Conservation (phyloP, 2,113 vertebrate species). For the Chroicocephalus ridibundus region DNA sequence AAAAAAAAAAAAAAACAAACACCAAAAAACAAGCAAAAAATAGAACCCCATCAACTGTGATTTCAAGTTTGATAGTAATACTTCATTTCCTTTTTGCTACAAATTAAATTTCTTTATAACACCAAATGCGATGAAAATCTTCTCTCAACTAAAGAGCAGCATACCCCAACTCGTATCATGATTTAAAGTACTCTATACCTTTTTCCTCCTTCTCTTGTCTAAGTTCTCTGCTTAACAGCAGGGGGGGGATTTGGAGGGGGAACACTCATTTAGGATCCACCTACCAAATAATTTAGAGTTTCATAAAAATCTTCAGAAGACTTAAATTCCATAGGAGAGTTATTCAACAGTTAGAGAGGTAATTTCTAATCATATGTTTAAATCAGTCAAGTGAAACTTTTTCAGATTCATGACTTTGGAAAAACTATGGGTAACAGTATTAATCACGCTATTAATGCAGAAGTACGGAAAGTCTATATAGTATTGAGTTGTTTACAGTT, state of each 20-base stretch:
- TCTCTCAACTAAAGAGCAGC: background rate
- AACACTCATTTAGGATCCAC: background rate
- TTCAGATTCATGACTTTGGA: background rate
- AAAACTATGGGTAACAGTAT: background rate
- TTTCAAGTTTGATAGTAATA: constrained; percentile 49
- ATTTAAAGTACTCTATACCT: background rate
- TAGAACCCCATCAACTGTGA: background rate
- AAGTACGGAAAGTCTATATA: background rate
- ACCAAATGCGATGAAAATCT: constrained; percentile 33
- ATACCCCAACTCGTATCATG: background rate
- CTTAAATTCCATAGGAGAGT: background rate
- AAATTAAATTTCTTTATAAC: constrained; percentile 45
- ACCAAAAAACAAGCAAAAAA: background rate
- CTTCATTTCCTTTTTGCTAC: constrained; percentile 17
- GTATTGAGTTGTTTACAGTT: background rate
- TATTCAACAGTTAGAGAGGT: background rate
- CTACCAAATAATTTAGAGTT: background rate
- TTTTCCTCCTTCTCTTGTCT: background rate
- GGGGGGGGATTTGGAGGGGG: no score
- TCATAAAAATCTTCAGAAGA: background rate
- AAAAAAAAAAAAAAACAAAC: background rate
- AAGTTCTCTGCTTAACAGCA: background rate
- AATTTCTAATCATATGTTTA: background rate
- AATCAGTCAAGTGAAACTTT: background rate
- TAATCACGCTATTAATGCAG: background rate